A percentile compares a stretch with the other conserved stretches of the same genome.
Evolutionary conservation across 2,888 invertebrate genomes (phyloP).

Genomic region (Amphipoea lucens): DNA sequence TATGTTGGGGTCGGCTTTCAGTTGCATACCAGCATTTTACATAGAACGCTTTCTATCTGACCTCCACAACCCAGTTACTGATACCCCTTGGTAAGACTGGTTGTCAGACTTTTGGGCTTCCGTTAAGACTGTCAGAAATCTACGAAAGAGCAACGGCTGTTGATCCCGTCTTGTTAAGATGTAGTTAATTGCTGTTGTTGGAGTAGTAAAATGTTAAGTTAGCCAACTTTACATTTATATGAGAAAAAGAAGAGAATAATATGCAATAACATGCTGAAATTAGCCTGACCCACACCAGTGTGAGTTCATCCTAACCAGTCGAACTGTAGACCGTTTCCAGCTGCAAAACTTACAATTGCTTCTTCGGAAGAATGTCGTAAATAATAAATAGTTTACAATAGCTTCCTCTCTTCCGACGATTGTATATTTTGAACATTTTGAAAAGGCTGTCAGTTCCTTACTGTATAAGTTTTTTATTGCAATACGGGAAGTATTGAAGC

Average conservation of each 20-base stretch:
- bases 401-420: slow-evolving; percentile 40
- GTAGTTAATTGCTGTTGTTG: background rate
- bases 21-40: background rate
- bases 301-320: slow-evolving; percentile 23
- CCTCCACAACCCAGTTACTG: background rate
- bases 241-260: background rate
- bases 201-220: background rate
- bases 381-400: slow-evolving; percentile 63
- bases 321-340: slow-evolving; percentile 33
- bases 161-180: no score
- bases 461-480: slow-evolving; percentile 38
- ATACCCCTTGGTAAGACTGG: background rate
- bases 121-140: background rate
- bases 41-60: background rate
- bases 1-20: no score
- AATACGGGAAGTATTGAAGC: slow-evolving; percentile 34
- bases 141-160: background rate
- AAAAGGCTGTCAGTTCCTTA: slow-evolving; percentile 48
- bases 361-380: slow-evolving; percentile 50
- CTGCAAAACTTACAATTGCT: slow-evolving; percentile 57
- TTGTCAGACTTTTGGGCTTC: background rate
- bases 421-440: slow-evolving; percentile 51
- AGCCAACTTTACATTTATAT: background rate
- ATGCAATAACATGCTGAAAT: background rate
- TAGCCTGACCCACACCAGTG: slow-evolving; percentile 6